Evolutionary conservation across 2,113 vertebrate genomes (phyloP).

Genomic region (Erpornis zantholeuca): DNA sequence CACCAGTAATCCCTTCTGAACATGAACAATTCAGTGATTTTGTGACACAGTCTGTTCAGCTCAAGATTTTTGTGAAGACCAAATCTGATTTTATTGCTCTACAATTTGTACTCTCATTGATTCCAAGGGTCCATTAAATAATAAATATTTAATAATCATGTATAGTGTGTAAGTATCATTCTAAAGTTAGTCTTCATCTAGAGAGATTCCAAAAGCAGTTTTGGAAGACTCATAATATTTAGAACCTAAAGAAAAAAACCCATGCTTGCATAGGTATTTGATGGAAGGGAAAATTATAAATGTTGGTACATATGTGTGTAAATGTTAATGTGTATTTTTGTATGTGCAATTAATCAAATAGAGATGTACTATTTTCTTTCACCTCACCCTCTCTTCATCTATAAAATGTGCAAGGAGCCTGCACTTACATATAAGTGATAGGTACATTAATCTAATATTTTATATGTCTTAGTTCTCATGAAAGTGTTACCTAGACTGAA

Average conservation of each 20-base stretch:
- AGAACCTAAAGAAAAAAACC: not conserved
- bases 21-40: not conserved
- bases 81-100: not conserved
- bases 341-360: not conserved
- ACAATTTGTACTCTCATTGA: rapidly evolving
- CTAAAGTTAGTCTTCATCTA: not conserved
- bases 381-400: not conserved
- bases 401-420: not conserved
- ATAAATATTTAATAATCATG: not conserved
- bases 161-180: not conserved
- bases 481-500: not conserved
- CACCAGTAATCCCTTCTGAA: not conserved
- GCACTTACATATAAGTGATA: not conserved
- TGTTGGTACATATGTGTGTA: not conserved
- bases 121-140: not conserved
- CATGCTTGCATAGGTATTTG: not conserved
- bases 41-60: not conserved
- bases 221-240: not conserved
- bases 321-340: not conserved
- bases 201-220: not conserved
- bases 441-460: not conserved
- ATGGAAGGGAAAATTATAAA: not conserved
- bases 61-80: not conserved
- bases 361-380: not conserved
- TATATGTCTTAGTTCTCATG: not conserved